Base-by-base conservation (phyloP, 2,888 invertebrate genomes). In the Drosophila recens region DNA sequence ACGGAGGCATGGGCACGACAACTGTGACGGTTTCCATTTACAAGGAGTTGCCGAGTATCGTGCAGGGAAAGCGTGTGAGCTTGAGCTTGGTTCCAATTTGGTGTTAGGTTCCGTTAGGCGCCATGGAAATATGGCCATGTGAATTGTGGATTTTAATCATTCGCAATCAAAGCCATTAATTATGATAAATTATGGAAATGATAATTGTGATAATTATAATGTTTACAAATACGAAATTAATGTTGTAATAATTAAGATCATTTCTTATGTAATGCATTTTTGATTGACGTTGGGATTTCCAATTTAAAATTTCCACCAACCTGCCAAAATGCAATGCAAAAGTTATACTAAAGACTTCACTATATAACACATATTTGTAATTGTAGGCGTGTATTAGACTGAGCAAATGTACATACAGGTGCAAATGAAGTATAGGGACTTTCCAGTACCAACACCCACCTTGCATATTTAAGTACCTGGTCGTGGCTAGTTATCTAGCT, bases 11-110 rank as follows among this genome's bases (percentile, higher is more conserved):
- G 43, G 69, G 73, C 63, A 82, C 68, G 70, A 83, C 80, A 83
- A 86, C 84, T 86, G 84, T 84, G 84, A 83, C 83, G 87, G 84
- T 85, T 87, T 84, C 87, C 82, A 84, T 82, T 84, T 85, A 85
- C 84, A 80, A 74, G 72, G 74, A 82, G 85, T 71, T 68, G 61
- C 10, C 40, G 64, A 63, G 59, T 72, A 72, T 75, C 71, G 79
- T 67, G 72, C 57, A 69, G 77, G 64, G 77, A 53, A 76, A 87
- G 84, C 83, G 76, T 84, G 84, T 72, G 72, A 66, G 81, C 66
- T 68, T 56, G 69, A 73, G 84, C 68, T 76, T 67, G 79, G 76
- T 80, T 54, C 87, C 82, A 82, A 87, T 84, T 84, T 85, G 87
- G 87, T 85, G 81, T 80, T 80, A 71, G 74, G 80, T 79, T 87